A percentile compares a stretch with the other conserved stretches of the same genome.
Conservation (phyloP, 2,888 invertebrate species). For the Hirtodrosophila cameraria region DNA sequence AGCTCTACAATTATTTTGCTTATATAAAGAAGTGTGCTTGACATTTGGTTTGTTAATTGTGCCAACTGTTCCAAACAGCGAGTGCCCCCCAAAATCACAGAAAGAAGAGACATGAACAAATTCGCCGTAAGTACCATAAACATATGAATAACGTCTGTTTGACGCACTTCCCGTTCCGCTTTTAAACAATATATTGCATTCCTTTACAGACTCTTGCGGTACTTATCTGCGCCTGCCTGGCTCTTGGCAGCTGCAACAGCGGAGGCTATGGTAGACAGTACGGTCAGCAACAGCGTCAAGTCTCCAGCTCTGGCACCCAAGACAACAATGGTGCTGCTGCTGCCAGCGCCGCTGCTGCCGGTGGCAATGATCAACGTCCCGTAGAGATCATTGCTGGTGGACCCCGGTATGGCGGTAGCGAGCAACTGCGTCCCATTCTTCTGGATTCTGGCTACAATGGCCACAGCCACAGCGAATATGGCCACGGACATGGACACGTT, state of each 20-base stretch:
- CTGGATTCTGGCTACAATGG: slow-evolving; percentile 52
- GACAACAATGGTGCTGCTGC: slow-evolving; percentile 44
- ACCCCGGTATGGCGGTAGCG: slow-evolving; percentile 45
- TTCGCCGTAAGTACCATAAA: slow-evolving; percentile 74
- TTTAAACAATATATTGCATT: slow-evolving; percentile 5
- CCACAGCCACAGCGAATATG: slow-evolving; percentile 8
- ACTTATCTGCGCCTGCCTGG: slow-evolving; percentile 63
- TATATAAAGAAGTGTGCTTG: slow-evolving; percentile 75
- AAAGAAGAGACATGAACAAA: slow-evolving; percentile 70
- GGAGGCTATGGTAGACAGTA: slow-evolving; percentile 23
- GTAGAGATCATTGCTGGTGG: slow-evolving; percentile 63
- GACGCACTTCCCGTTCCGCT: slow-evolving; percentile 32
- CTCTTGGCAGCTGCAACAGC: slow-evolving; percentile 52
- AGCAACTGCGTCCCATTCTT: slow-evolving; percentile 55
- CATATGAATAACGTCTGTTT: slow-evolving; percentile 19
- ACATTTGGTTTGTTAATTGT: slow-evolving; percentile 73
- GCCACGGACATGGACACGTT: slow-evolving; percentile 17
- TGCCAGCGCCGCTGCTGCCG: slow-evolving; percentile 48
- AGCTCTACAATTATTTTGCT: slow-evolving; percentile 65
- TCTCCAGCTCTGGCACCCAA: slow-evolving; percentile 34
- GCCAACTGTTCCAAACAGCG: slow-evolving; percentile 69
- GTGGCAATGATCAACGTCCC: slow-evolving; percentile 35
- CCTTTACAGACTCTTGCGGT: slow-evolving; percentile 63
- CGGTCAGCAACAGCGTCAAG: slow-evolving; percentile 7
- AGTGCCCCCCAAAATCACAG: slow-evolving; percentile 54